Percentiles rank a stretch among this genome's conserved stretches.
Conservation (phyloP, 2,888 invertebrate species). For the Neoscelio sp. region DNA sequence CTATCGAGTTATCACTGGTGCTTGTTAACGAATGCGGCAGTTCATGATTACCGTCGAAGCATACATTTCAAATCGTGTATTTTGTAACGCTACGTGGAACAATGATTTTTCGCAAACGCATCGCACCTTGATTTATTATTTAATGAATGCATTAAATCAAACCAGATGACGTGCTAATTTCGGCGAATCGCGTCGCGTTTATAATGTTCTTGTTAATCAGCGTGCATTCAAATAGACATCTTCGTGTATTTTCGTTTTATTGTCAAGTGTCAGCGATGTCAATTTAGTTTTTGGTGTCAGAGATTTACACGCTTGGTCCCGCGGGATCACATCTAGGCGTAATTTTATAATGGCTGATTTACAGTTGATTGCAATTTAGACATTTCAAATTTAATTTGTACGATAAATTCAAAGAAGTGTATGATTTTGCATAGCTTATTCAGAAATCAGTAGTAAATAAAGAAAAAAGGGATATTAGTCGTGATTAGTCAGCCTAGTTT, state of each 20-base stretch:
- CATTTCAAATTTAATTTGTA: too few species aligned
- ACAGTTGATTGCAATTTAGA: constrained; percentile 10
- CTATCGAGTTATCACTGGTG: constrained; percentile 37
- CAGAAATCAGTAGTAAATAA: too few species aligned
- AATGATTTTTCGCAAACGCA: constrained; percentile 30
- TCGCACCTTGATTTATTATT: constrained; percentile 33
- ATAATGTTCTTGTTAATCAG: constrained; percentile 14
- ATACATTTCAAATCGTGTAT: constrained; percentile 42
- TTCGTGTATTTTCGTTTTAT: constrained; percentile 19
- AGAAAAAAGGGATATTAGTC: too few species aligned
- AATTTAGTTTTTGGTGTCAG: constrained; percentile 14
- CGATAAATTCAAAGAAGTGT: too few species aligned
- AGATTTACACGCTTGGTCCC: constrained; percentile 34
- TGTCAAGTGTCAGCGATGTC: constrained; percentile 22
- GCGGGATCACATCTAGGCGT: constrained; percentile 27
- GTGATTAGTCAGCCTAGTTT: too few species aligned
- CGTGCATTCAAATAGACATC: constrained; percentile 28
- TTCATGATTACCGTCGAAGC: constrained; percentile 49
- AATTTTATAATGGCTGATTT: constrained; percentile 40
- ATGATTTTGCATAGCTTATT: too few species aligned
- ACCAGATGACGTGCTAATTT: background rate
- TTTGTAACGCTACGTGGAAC: constrained; percentile 30
- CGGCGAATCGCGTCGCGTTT: background rate
- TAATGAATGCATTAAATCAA: constrained; percentile 17
- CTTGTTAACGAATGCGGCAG: constrained; percentile 40